Base-by-base conservation (phyloP, 92 coral and sea anemone species). In the Heteractis magnifica region DNA sequence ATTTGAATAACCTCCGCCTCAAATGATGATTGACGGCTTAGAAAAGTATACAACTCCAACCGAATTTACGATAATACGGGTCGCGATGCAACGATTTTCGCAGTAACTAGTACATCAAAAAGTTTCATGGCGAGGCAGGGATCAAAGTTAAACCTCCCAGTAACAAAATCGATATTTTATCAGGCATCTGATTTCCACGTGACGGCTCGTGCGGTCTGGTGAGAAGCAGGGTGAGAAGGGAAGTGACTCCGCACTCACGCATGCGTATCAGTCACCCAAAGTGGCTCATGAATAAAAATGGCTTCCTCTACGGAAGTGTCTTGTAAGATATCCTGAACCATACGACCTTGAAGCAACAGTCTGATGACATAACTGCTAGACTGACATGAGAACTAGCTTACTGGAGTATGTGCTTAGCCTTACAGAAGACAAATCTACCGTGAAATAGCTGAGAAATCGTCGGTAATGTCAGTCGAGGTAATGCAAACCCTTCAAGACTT, bases 261-360 rank as follows among this genome's bases (percentile, higher is more conserved):
- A 85, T 85, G 88, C 82, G 88, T 72, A 52, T 7, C 16, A 5
- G 44, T 6, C 68, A 26, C 75, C 82, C 11, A 21, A 51, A 56
- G 10, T 52, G 52, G 10, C 68, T 11, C 51, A 78, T 85, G 88
- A 84, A 84, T 84, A 26, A 84, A 84, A 85, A 85, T 85, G 88
- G 89, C 88, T 14, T 81, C 81, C 86, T 77, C 71, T 79, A 86
- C 91, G 93, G 91, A 90, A 85, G 84, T 88, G 91, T 82, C 84
- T 64, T 84, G 85, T 83, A 58, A 56, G 79, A 83, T 81, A 80
- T 49, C 86, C 51, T 23, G 93, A 77, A 80, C 71, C 72, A 76
- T 81, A 52, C 78, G 83, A n/a, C 64, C 52, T 18, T 81, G 76
- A 81, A 68, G 52, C 70, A 51, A 68, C 65, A 49, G 6, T 71